phyloP scores from a whole-genome alignment of 1,140 invertebrate genomes.

The Bombus difficillimus region DNA sequence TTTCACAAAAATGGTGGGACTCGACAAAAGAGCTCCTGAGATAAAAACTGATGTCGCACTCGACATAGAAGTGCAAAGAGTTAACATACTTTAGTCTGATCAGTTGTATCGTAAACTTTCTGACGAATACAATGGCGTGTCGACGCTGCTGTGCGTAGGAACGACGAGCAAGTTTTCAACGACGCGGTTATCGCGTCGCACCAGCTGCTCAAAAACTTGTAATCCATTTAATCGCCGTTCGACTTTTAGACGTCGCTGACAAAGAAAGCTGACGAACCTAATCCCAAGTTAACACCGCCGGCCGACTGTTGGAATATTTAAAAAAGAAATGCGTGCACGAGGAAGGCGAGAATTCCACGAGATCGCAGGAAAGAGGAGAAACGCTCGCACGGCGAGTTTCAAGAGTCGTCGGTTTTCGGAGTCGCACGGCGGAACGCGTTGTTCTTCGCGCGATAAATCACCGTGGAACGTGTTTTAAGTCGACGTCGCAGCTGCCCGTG shows the following conservation, averaged over 20 bases:
- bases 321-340: background rate
- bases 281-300: background rate
- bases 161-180: background rate
- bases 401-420: too few relatives aligned
- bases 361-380: too few relatives aligned
- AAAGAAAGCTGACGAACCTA: background rate
- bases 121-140: too few relatives aligned
- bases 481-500: background rate
- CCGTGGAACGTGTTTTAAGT: too few relatives aligned
- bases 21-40: too few relatives aligned
- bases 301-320: background rate
- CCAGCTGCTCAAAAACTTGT: background rate
- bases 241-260: background rate
- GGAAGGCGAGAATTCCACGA: background rate
- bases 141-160: too few relatives aligned
- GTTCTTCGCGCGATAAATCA: background rate
- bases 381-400: too few relatives aligned
- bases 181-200: background rate
- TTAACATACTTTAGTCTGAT: too few relatives aligned
- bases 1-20: too few relatives aligned
- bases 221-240: conserved; percentile 11
- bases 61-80: too few relatives aligned
- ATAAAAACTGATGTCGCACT: too few relatives aligned
- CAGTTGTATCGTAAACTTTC: too few relatives aligned
- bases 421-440: background rate